Base-by-base conservation (phyloP, 2,797 vertebrate species). In the Tenualosa ilisha region DNA sequence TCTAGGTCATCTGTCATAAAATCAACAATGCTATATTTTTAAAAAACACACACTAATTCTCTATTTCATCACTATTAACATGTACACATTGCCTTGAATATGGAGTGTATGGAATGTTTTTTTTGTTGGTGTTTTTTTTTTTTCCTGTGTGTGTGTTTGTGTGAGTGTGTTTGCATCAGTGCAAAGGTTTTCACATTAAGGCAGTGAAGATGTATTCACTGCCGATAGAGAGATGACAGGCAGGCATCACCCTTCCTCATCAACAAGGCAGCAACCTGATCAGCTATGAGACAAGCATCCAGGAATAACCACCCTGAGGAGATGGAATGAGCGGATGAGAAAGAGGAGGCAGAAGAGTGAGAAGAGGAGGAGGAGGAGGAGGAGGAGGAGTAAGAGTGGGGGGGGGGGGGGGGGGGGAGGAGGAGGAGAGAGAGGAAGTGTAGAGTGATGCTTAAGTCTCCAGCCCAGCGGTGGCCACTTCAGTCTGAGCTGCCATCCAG, bases 401-500 rank as follows among this genome's bases (percentile, higher is more conserved):
- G 15, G 65, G 65, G 37, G 2, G 65, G 40, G 65, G 31, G 37
- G 65, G 12, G 8, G 9, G 9, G 49, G 9, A 3, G 49, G 8
- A 46, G 43, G 46, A 49, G 46, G 4, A 49, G 46, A 8, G 46
- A 49, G 4, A 31, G 31, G 12, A 37, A 37, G 59, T n/a, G 7
- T n/a, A 61, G 22, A 24, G 59, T 0, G n/a, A 8, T n/a, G 22
- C 59, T 61, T 37, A 3, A 31, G 26, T 72, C 65, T 37, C 12
- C 26, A 3, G 5, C 3, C 12, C 65, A 37, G 65, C 3, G 3
- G 26, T 15, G 65, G 65, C 65, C 26, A 17, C 65, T 72, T 26
- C 9, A 65, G 61, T 65, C 59, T 63, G 59, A 63, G 59, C 22
- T n/a, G 59, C 59, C 59, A 63, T 63, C n/a, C 59, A n/a, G 59